A percentile compares a stretch with the other conserved stretches of the same genome.
Evolutionary conservation across 2,797 vertebrate genomes (phyloP).

Genomic region (Coranthus polyacanthus): DNA sequence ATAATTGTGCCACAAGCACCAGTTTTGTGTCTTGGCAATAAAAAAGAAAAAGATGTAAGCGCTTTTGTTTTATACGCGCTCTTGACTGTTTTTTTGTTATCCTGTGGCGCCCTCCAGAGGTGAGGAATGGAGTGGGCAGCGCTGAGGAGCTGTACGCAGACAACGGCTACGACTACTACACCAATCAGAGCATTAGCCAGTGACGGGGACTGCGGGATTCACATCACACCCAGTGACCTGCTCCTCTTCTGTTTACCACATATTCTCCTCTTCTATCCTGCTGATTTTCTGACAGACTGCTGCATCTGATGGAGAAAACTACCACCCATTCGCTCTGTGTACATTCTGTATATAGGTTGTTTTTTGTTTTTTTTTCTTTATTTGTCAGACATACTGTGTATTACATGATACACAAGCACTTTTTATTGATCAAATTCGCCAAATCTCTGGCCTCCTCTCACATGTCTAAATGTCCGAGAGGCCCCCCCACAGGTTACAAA

Average conservation of each 20-base stretch:
- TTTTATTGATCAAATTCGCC: conserved; percentile 58
- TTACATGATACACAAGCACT: conserved; percentile 59
- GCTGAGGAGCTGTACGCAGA: conserved; percentile 90
- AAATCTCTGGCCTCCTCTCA: conserved; percentile 60
- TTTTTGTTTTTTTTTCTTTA: conserved; percentile 19
- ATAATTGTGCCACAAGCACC: no score
- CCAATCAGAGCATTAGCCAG: conserved; percentile 82
- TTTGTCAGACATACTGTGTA: conserved; percentile 36
- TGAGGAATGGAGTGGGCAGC: conserved; percentile 88
- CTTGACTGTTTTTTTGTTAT: not conserved
- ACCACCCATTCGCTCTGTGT: conserved; percentile 38
- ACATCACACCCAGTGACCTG: conserved; percentile 1
- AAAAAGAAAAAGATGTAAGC: no score
- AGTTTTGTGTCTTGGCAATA: no score
- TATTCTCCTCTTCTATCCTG: conserved; percentile 33
- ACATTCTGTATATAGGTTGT: conserved; percentile 63
- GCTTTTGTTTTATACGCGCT: not conserved
- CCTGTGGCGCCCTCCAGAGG: conserved; percentile 86
- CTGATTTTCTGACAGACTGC: conserved; percentile 34
- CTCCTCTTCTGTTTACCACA: not conserved
- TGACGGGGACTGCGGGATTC: conserved; percentile 19
- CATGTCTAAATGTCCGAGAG: conserved; percentile 13
- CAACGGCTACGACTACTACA: conserved; percentile 87
- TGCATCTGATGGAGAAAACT: conserved; percentile 38
- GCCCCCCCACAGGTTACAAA: conserved; percentile 12